Conservation (phyloP, 37 sponge, comb jelly and placozoan genomes). For the Halichondria panicea region DNA sequence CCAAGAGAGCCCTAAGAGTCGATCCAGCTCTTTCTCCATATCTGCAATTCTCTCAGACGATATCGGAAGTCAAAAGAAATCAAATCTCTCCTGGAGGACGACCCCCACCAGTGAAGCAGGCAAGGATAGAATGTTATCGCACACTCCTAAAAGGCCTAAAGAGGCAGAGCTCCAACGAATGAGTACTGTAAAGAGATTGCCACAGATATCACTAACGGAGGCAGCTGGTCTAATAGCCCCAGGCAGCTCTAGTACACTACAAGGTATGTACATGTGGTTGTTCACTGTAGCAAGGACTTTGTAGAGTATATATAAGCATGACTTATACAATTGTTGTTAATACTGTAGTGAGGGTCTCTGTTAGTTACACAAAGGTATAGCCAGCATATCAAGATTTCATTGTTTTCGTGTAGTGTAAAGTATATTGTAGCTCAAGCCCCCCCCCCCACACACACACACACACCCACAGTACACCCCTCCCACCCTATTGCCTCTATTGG, state of each 20-base stretch:
- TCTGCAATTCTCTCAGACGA: slow-evolving; percentile 43
- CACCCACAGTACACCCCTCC: background rate
- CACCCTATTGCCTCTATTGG: background rate
- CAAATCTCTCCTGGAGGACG: no score
- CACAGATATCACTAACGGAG: slow-evolving; percentile 1
- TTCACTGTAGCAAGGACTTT: no score
- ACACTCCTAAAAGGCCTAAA: slow-evolving; percentile 15
- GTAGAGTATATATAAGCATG: no score
- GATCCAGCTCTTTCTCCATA: slow-evolving; percentile 31
- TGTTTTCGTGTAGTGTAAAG: no score
- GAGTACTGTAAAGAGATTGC: background rate
- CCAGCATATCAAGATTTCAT: no score
- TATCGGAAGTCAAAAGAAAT: slow-evolving; percentile 16
- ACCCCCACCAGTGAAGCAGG: background rate
- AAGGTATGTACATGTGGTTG: no score
- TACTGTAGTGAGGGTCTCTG: no score
- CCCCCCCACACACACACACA: no score
- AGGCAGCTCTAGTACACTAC: no score
- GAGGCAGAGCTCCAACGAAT: background rate
- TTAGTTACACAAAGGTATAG: no score
- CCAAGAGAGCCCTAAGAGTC: slow-evolving; percentile 16
- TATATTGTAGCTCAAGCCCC: no score
- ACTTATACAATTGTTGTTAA: no score
- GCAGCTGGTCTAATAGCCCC: background rate
- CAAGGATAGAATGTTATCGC: background rate